These are phyloP conservation scores for Scrobipalpa costella DNA, from an alignment of 2,888 invertebrate genomes.

Conservation along the genomic window DNA sequence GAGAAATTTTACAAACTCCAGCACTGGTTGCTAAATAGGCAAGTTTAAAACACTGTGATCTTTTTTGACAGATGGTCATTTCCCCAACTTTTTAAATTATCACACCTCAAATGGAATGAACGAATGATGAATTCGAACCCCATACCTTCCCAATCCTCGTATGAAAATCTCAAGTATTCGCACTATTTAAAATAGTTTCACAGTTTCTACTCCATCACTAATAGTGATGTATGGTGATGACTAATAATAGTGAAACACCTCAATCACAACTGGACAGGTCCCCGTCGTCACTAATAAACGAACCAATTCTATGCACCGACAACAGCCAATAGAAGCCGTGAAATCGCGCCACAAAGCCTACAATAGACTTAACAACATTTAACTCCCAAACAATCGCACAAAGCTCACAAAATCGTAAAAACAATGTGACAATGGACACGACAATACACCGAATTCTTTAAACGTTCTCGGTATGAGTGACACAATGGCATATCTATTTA, in stretches of 20 bases:
- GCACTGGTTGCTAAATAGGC: no score
- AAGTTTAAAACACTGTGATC: no score
- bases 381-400: slow-evolving; percentile 77
- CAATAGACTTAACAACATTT: slow-evolving; percentile 75
- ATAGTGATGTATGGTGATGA: slow-evolving; percentile 47
- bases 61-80: no score
- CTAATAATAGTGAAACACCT: slow-evolving; percentile 60
- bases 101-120: no score
- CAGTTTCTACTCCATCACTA: not conserved
- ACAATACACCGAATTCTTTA: slow-evolving; percentile 54
- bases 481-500: slow-evolving; percentile 52
- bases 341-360: slow-evolving; percentile 64
- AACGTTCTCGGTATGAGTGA: slow-evolving; percentile 59
- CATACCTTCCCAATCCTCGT: no score
- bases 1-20: no score
- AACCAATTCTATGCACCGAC: slow-evolving; percentile 65
- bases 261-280: slow-evolving; percentile 63
- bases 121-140: no score
- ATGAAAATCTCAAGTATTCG: no score
- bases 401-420: slow-evolving; percentile 64
- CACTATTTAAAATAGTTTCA: not conserved
- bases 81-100: no score
- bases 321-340: slow-evolving; percentile 57
- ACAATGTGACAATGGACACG: slow-evolving; percentile 64
- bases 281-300: slow-evolving; percentile 74